Conservation (phyloP, 1,140 invertebrate genomes). For the Drosophila arizonae region DNA sequence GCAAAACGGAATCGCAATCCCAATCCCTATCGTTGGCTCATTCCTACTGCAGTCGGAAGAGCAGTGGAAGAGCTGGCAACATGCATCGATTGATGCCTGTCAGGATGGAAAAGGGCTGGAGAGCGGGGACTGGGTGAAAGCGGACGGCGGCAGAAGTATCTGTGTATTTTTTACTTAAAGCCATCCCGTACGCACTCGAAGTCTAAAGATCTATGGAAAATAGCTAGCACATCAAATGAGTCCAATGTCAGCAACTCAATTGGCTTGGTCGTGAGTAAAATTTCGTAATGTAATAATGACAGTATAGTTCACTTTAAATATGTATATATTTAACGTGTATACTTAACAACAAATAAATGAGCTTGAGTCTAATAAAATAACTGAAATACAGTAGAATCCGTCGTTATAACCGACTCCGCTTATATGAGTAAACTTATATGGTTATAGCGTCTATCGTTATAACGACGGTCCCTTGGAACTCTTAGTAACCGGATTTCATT, state of each 20-base stretch:
- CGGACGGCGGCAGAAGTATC: neutral
- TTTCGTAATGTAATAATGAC: neutral
- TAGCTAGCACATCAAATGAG: too few relatives aligned
- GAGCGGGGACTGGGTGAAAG: neutral
- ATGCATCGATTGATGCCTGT: constrained; percentile 1
- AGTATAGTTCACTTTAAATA: neutral
- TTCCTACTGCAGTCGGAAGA: constrained; percentile 8
- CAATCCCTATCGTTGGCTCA: constrained; percentile 10
- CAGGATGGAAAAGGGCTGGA: constrained; percentile 12
- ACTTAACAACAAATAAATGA: too few relatives aligned
- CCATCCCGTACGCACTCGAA: neutral
- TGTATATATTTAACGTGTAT: neutral
- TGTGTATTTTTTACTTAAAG: neutral
- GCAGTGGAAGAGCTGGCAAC: neutral
- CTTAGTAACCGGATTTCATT: too few relatives aligned
- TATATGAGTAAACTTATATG: too few relatives aligned
- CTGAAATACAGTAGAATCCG: too few relatives aligned
- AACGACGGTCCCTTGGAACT: too few relatives aligned
- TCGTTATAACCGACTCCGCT: too few relatives aligned
- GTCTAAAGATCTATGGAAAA: neutral
- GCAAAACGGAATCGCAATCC: constrained; percentile 48
- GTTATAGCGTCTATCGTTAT: too few relatives aligned
- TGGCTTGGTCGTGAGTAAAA: neutral
- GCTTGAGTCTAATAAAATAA: too few relatives aligned
- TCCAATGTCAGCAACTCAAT: neutral